Evolutionary conservation across 2,797 vertebrate genomes (phyloP).

Genomic region (Vespertilio murinus): DNA sequence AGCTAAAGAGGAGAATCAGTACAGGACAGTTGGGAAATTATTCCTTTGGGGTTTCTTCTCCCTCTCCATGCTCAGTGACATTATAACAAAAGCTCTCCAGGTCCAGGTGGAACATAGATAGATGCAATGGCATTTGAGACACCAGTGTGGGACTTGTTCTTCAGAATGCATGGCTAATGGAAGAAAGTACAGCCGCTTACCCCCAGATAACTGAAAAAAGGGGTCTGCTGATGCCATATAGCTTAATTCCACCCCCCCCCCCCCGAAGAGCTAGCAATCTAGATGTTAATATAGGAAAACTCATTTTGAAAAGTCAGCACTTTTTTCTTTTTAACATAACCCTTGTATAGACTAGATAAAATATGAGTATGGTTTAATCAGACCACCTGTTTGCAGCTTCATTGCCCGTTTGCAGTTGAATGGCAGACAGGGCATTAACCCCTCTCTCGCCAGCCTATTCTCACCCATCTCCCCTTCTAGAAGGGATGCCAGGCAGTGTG

Average conservation of each 20-base stretch:
- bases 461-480: background rate
- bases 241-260: background rate
- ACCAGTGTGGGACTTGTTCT: background rate
- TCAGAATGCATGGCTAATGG: rapidly evolving
- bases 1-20: background rate
- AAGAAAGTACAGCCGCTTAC: background rate
- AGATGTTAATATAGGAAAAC: background rate
- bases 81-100: background rate
- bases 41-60: background rate
- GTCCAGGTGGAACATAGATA: background rate
- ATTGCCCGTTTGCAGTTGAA: background rate
- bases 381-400: background rate
- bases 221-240: background rate
- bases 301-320: background rate
- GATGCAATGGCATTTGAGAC: background rate
- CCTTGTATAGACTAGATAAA: background rate
- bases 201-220: background rate
- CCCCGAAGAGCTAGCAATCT: background rate
- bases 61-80: background rate
- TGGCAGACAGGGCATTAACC: background rate
- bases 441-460: background rate
- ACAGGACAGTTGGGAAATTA: background rate
- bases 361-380: background rate
- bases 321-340: background rate
- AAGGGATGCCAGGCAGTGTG: background rate